Conservation (phyloP, 2,113 vertebrate genomes). For the Leucopsar rothschildi region DNA sequence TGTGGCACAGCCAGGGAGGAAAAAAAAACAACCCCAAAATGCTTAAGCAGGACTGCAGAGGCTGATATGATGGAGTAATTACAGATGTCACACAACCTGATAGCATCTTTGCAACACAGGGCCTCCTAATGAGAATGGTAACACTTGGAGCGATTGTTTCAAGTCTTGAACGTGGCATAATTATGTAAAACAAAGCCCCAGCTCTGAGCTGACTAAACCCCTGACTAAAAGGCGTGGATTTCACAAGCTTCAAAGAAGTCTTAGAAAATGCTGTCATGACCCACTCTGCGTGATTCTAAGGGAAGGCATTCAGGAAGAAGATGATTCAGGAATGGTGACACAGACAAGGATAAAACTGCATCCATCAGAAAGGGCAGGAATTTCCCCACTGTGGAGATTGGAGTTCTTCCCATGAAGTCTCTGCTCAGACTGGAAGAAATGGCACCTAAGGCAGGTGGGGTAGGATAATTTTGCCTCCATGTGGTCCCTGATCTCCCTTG, state of each 20-base stretch:
- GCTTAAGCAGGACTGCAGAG: background rate
- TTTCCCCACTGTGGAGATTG: background rate
- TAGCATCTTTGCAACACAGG: background rate
- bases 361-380: background rate
- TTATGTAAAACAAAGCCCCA: background rate
- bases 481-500: background rate
- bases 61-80: background rate
- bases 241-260: background rate
- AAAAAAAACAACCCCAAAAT: background rate
- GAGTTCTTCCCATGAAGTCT: background rate
- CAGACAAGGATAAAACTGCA: accelerated
- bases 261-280: background rate
- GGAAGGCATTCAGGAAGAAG: background rate
- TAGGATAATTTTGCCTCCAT: background rate
- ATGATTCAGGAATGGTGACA: background rate
- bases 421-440: background rate
- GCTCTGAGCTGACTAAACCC: background rate
- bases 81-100: background rate
- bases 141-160: background rate
- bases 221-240: background rate
- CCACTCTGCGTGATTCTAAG: background rate
- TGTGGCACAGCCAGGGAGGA: background rate
- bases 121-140: constrained; percentile 10
- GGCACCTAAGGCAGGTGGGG: background rate
- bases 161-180: background rate